phyloP scores from a whole-genome alignment of 64 coral and sea anemone genomes.

The Platygyra sinensis region DNA sequence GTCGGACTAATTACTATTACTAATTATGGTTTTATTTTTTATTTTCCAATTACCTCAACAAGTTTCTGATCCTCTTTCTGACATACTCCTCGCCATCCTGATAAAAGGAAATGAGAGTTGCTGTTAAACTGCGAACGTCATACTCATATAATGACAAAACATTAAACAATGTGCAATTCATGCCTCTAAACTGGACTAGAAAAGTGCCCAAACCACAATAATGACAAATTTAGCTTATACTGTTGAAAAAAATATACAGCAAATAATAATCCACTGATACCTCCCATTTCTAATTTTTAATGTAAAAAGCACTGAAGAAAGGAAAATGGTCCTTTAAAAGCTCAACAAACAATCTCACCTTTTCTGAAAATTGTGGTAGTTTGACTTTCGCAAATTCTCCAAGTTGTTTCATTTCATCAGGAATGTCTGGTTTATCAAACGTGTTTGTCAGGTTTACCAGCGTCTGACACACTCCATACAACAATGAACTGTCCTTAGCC shows the following conservation, averaged over 20 bases:
- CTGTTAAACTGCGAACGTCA: too few relatives aligned
- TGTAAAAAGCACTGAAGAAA: too few relatives aligned
- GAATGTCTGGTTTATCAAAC: conserved; percentile 90
- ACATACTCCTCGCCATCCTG: conserved; percentile 94
- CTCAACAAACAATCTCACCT: conserved; percentile 37
- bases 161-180: too few relatives aligned
- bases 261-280: too few relatives aligned
- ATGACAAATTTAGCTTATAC: too few relatives aligned
- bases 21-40: too few relatives aligned
- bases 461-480: conserved; percentile 97
- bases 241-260: too few relatives aligned
- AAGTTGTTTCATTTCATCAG: conserved; percentile 97
- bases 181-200: too few relatives aligned
- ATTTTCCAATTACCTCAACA: conserved; percentile 65
- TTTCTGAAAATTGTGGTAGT: conserved; percentile 87
- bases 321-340: neutral
- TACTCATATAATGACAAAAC: too few relatives aligned
- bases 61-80: conserved; percentile 83
- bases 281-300: too few relatives aligned
- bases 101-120: neutral
- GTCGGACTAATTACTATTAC: too few relatives aligned
- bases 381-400: conserved; percentile 96
- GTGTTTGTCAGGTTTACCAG: conserved; percentile 96
- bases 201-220: too few relatives aligned
- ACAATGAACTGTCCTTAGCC: conserved; percentile 77